Conservation (phyloP, 2,797 vertebrate species). For the Catamblyrhynchus diadema region DNA sequence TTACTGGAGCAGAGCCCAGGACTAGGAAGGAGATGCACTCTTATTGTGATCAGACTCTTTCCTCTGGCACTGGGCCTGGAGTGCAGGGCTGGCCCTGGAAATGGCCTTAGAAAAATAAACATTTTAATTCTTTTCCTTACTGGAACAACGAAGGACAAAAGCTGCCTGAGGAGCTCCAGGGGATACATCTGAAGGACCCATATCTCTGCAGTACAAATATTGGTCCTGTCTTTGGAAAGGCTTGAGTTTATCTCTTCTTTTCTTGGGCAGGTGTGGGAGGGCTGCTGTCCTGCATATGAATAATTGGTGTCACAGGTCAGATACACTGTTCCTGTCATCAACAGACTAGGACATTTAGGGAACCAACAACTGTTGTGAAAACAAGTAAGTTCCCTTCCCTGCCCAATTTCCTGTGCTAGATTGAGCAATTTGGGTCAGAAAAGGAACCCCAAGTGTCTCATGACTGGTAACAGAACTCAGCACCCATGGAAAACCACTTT, state of each 20-base stretch:
- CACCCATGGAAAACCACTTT: background rate
- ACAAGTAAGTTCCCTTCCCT: background rate
- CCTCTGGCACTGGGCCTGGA: background rate
- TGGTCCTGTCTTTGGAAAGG: background rate
- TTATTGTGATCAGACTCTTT: background rate
- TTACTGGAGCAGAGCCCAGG: background rate
- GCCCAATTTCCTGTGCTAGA: constrained; percentile 22
- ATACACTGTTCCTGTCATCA: background rate
- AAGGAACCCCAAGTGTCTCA: background rate
- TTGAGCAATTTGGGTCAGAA: constrained; percentile 42
- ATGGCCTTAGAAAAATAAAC: background rate
- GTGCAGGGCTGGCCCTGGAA: background rate
- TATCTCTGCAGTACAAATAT: background rate
- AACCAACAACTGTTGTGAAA: constrained; percentile 32
- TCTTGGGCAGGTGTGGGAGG: background rate
- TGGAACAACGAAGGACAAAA: background rate
- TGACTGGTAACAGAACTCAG: background rate
- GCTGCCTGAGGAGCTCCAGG: background rate
- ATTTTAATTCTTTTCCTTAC: background rate
- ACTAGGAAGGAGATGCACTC: background rate
- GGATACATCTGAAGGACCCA: background rate
- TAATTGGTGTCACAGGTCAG: background rate
- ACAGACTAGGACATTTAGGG: background rate
- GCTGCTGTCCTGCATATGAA: background rate
- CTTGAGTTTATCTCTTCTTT: background rate